A percentile compares a stretch with the other conserved stretches of the same genome.
Conservation (phyloP, 2,113 vertebrate genomes). For the Emydocephalus ijimae region DNA sequence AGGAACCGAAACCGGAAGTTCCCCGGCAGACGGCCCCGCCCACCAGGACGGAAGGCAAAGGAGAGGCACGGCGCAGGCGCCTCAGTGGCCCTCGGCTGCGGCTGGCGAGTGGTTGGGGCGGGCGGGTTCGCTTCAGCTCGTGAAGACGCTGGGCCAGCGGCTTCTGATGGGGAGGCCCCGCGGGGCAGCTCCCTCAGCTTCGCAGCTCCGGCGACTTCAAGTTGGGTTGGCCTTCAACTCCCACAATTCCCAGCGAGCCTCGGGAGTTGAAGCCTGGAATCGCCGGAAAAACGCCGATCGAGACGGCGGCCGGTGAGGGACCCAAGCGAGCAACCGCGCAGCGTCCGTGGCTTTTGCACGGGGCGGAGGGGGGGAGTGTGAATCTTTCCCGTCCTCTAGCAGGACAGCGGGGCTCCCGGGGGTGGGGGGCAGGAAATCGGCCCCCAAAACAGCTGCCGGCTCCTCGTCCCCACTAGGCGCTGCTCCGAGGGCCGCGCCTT, state of each 20-base stretch:
- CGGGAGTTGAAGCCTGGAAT: neutral
- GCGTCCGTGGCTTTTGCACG: too few relatives aligned
- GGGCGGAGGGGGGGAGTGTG: too few relatives aligned
- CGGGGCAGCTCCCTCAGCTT: neutral
- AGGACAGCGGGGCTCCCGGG: too few relatives aligned
- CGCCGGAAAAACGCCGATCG: neutral
- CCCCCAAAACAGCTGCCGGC: too few relatives aligned
- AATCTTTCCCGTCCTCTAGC: neutral
- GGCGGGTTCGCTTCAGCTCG: neutral
- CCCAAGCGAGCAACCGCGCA: neutral
- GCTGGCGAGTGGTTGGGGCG: accelerated
- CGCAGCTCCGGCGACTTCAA: neutral
- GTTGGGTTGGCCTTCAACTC: neutral
- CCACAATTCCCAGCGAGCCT: neutral
- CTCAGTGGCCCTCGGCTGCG: neutral
- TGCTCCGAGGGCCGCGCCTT: too few relatives aligned
- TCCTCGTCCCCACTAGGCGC: too few relatives aligned
- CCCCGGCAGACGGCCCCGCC: neutral
- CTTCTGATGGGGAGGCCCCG: too few relatives aligned
- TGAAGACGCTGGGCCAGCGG: too few relatives aligned
- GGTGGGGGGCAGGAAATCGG: too few relatives aligned
- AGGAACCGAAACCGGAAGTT: neutral
- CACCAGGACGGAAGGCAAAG: neutral
- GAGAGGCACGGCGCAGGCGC: neutral
- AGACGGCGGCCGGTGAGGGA: neutral